A percentile compares a stretch with the other conserved stretches of the same genome.
Conservation (phyloP, 2,797 vertebrate genomes). For the Naso thynnoides region DNA sequence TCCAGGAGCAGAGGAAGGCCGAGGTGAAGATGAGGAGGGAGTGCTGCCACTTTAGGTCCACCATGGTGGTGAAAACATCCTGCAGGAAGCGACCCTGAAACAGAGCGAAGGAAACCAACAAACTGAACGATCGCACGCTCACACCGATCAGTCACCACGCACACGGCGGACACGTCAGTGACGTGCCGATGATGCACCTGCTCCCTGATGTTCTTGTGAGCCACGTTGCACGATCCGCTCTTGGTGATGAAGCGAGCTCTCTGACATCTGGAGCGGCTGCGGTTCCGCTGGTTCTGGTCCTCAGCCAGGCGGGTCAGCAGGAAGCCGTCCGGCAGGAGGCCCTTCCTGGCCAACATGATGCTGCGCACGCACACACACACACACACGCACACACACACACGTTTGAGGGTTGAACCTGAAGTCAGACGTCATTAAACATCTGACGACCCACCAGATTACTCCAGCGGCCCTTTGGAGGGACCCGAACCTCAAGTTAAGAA, state of each 20-base stretch:
- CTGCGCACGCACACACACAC: slow-evolving; percentile 18
- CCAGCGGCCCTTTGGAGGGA: too few relatives aligned
- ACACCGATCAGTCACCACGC: too few relatives aligned
- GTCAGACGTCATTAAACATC: too few relatives aligned
- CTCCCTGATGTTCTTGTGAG: slow-evolving; percentile 90
- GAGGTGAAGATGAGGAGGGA: slow-evolving; percentile 90
- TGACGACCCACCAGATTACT: too few relatives aligned
- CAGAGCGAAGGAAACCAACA: too few relatives aligned
- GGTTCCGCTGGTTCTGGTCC: slow-evolving; percentile 79
- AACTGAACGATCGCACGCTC: too few relatives aligned
- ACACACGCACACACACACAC: neutral
- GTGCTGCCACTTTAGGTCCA: slow-evolving; percentile 90
- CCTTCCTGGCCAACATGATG: slow-evolving; percentile 88
- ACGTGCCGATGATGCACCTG: slow-evolving; percentile 77
- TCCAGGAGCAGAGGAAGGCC: slow-evolving; percentile 90
- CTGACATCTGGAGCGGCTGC: slow-evolving; percentile 72
- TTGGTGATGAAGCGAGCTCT: slow-evolving; percentile 88
- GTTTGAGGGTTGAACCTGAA: too few relatives aligned
- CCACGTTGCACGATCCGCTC: slow-evolving; percentile 88
- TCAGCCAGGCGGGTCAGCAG: slow-evolving; percentile 87
- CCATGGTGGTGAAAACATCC: slow-evolving; percentile 91
- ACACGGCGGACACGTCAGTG: too few relatives aligned
- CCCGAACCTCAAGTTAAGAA: too few relatives aligned
- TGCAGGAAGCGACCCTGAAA: slow-evolving; percentile 88
- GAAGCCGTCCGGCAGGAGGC: slow-evolving; percentile 86